phyloP scores from a whole-genome alignment of 2,888 invertebrate species.

The Aspidiotus rigidus region DNA sequence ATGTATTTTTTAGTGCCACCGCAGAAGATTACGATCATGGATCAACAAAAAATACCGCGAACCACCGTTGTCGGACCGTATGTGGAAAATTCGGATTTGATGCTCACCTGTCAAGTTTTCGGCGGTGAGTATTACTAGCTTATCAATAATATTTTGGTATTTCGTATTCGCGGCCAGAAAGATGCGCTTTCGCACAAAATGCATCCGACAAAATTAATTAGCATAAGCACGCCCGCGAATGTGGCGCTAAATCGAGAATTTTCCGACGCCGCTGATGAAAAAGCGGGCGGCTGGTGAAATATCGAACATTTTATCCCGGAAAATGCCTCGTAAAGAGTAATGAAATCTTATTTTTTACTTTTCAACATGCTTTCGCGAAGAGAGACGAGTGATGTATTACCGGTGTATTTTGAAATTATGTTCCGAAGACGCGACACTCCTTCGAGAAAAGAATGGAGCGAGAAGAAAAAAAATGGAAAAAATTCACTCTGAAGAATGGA shows the following conservation, averaged over 20 bases:
- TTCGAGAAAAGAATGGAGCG: background rate
- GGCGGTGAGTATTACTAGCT: conserved; percentile 56
- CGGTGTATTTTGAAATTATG: background rate
- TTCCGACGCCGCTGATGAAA: background rate
- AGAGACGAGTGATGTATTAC: background rate
- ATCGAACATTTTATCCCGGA: background rate
- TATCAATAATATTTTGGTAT: background rate
- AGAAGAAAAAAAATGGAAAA: background rate
- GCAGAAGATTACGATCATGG: conserved; percentile 14
- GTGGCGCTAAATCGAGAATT: background rate
- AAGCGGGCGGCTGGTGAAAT: background rate
- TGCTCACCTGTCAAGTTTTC: conserved; percentile 66
- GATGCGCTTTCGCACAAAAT: no score
- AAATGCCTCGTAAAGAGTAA: background rate
- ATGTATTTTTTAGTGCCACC: conserved; percentile 27
- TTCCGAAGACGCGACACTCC: background rate
- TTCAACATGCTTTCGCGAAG: background rate
- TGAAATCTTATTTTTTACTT: conserved; percentile 1
- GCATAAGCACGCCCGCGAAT: no score
- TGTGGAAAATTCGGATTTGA: conserved; percentile 66
- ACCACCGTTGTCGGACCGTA: conserved; percentile 75
- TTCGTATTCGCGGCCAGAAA: no score
- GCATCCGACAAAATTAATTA: no score
- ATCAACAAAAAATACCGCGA: conserved; percentile 51
- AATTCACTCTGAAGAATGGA: no score